These are phyloP conservation scores for Oncorhynchus masou DNA, from an alignment of 2,113 vertebrate species.

Conservation along the genomic window DNA sequence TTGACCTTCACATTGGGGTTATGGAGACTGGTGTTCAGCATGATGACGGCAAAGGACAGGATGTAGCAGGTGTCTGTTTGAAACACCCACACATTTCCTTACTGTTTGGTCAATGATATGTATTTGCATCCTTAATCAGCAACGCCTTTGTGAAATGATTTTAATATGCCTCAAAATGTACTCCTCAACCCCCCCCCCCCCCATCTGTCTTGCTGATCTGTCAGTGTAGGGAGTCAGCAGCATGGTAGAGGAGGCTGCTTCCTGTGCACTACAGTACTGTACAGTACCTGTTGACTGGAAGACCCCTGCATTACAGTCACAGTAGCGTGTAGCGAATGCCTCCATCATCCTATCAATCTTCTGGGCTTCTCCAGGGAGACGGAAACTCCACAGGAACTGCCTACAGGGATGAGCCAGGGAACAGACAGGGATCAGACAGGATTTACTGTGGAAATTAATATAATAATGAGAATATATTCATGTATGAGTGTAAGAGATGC, in stretches of 20 bases:
- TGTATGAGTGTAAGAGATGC: neutral
- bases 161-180: no score
- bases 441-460: neutral
- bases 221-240: neutral
- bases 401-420: conserved; percentile 55
- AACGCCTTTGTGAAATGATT: no score
- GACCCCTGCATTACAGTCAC: conserved; percentile 83
- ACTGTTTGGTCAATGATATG: no score
- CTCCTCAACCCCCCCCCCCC: no score
- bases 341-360: conserved; percentile 99
- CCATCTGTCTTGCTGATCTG: neutral
- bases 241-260: neutral
- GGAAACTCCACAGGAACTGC: conserved; percentile 95
- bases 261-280: neutral
- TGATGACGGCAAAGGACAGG: conserved; percentile 93
- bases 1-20: conserved; percentile 94
- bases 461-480: neutral
- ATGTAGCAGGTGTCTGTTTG: conserved; percentile 93
- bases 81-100: neutral
- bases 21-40: conserved; percentile 96
- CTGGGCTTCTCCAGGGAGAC: conserved; percentile 93
- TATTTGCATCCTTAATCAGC: no score
- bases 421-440: conserved; percentile 3
- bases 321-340: conserved; percentile 88
- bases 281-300: conserved; percentile 90